Evolutionary conservation across 1,140 invertebrate species (phyloP), one percentile per base, ranked within the genome.

Genomic region (Drosophila seguyi): DNA sequence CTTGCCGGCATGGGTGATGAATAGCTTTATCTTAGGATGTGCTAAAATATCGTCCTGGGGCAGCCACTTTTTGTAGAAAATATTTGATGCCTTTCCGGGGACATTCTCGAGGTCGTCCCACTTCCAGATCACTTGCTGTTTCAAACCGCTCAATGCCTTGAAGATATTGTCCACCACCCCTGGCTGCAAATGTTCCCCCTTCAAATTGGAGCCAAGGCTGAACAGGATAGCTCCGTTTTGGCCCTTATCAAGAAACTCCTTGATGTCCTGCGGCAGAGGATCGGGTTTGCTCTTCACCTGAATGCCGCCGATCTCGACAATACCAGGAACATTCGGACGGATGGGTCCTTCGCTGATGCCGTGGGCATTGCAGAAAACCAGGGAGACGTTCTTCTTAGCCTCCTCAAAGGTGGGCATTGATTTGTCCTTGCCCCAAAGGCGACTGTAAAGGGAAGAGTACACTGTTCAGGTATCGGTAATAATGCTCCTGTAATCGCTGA

Each of bases 1-100:
- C 41, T 95, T 92, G 29, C 96, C 96, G 20, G 95, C 96, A 81
- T 97, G 96, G 0, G 95, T 96, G 22, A 97, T 95, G 78, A 97
- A 96, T 0, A 94, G 93, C 81, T 94, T 95, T 4, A 96, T 91
- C 62, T 96, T 96, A 6, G 93, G 94, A 93, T 96, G 96, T 42
- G 94, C 96, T 7, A 92, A 87, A 75, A 96, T 93, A 74, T 96
- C 96, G 68, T 94, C 95, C 83, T 97, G 96, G 0, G 96, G 96
- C 18, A 96, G 68, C 96, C 96, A 97, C 56, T 94, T 95, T 45
- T 93, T 93, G 3, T 95, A 91, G 42, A 95, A 92, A 0, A 97
- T 93, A 91, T 97, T 97, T 0, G 92, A 63, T 0, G 95, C 93
- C 60, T 94, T 93, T 8, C 93, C 92, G 8, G 91, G 91, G 94